Evolutionary conservation across 1,140 invertebrate genomes (phyloP).

Genomic region (Cotesia chilonis): DNA sequence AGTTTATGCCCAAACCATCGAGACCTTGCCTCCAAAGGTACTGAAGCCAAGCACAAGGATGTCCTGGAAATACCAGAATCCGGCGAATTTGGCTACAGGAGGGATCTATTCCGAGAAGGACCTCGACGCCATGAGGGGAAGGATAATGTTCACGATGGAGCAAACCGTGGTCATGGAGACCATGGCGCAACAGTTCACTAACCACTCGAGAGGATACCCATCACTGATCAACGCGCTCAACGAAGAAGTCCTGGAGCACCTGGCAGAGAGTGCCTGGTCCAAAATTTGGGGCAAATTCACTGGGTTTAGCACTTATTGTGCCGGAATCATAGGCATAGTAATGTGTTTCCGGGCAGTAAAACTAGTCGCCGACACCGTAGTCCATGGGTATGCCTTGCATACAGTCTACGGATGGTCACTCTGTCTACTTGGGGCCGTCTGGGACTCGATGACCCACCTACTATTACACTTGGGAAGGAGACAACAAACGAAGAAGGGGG

Average conservation of each 20-base stretch:
- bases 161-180: no score
- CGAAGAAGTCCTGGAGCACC: slow-evolving; percentile 1
- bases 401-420: no score
- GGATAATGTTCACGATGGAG: no score
- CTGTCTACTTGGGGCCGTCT: no score
- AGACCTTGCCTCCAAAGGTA: slow-evolving; percentile 8
- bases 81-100: no score
- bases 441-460: no score
- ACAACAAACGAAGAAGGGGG: no score
- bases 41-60: no score
- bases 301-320: slow-evolving; percentile 32
- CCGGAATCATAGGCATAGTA: slow-evolving; percentile 35
- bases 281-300: slow-evolving; percentile 33
- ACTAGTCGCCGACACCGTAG: slow-evolving; percentile 28
- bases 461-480: no score
- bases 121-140: no score
- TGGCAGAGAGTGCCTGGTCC: slow-evolving; percentile 25
- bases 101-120: no score
- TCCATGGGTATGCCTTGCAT: slow-evolving; percentile 35
- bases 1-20: slow-evolving; percentile 20
- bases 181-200: not conserved
- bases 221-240: slow-evolving; percentile 8
- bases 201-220: not conserved
- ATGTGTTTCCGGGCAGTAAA: slow-evolving; percentile 25
- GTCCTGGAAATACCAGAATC: no score